phyloP scores from a whole-genome alignment of 2,797 vertebrate species.

The Chaetophractus vellerosus region DNA sequence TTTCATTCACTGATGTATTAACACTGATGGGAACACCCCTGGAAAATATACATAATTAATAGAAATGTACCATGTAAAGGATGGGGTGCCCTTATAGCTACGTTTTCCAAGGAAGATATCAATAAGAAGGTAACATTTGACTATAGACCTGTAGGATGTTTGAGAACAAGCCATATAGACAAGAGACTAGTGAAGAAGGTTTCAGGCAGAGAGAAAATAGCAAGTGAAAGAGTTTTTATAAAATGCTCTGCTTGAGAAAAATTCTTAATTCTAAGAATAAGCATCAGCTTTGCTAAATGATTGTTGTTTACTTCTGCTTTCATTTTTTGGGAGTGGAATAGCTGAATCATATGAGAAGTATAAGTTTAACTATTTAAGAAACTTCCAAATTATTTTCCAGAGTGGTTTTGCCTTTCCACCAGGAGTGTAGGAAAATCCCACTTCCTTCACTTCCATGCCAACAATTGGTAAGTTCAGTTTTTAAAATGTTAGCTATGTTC shows the following conservation, averaged over 20 bases:
- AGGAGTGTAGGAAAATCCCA: no score
- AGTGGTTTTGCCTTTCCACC: no score
- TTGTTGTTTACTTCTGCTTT: fast-evolving
- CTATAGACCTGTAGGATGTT: background rate
- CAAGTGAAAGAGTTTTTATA: background rate
- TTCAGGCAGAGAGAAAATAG: background rate
- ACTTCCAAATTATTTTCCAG: no score
- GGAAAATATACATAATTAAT: background rate
- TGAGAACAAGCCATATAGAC: background rate
- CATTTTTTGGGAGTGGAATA: no score
- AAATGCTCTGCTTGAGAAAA: background rate
- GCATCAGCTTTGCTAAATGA: background rate
- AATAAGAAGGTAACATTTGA: background rate
- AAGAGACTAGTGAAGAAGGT: fast-evolving
- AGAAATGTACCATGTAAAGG: no score
- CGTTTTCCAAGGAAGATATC: background rate
- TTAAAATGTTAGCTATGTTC: no score
- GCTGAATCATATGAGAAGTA: fast-evolving
- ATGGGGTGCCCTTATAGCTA: background rate
- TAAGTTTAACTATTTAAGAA: background rate
- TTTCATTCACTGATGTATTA: background rate
- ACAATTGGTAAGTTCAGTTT: no score
- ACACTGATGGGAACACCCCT: no score
- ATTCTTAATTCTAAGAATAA: background rate
- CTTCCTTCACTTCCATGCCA: no score